Evolutionary conservation across 2,797 vertebrate species (phyloP).

Genomic region (Coluber constrictor): DNA sequence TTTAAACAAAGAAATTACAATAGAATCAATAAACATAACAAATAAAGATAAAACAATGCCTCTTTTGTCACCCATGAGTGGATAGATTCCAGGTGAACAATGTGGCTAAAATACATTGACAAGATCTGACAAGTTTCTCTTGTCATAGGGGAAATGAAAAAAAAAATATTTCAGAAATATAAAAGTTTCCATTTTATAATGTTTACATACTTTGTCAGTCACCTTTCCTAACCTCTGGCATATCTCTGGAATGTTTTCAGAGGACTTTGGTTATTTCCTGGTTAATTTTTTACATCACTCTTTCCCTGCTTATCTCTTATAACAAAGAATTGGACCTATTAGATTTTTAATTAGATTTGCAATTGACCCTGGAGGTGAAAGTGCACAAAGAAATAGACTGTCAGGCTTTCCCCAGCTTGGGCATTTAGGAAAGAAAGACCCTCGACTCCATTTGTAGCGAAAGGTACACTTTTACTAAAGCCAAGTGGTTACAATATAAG

Average conservation of each 20-base stretch:
- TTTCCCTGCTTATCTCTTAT: neutral
- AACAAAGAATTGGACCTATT: neutral
- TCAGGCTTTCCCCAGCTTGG: neutral
- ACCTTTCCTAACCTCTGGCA: neutral
- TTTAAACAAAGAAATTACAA: neutral
- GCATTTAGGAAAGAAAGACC: neutral
- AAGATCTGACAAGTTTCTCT: neutral
- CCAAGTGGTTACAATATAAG: neutral
- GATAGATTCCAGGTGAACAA: neutral
- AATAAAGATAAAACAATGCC: neutral
- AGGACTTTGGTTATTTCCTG: neutral
- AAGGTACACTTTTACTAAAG: neutral
- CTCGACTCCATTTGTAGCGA: neutral
- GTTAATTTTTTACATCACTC: neutral
- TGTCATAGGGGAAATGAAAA: neutral
- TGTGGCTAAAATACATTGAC: neutral
- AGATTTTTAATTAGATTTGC: neutral
- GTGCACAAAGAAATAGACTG: neutral
- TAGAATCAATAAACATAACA: neutral
- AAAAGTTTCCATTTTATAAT: neutral
- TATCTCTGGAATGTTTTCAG: neutral
- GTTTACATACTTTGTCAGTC: neutral
- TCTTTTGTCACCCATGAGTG: neutral
- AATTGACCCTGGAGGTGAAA: neutral
- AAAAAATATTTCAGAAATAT: neutral